These are phyloP conservation scores for Centrocercus urophasianus DNA, from an alignment of 2,113 vertebrate species.

Conservation along the genomic window DNA sequence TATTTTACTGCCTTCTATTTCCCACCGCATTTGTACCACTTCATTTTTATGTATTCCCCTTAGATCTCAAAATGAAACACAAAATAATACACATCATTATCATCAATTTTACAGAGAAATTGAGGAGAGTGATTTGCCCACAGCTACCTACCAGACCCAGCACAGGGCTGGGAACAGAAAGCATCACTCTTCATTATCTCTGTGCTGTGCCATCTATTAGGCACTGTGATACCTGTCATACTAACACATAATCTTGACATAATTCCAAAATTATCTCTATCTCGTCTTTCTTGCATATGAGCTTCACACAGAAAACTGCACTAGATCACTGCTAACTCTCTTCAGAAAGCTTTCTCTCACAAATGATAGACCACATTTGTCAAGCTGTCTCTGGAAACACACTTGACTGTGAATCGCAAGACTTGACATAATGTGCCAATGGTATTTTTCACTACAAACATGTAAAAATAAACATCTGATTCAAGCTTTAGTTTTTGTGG, in stretches of 20 bases:
- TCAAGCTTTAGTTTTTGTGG: neutral
- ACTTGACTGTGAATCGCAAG: neutral
- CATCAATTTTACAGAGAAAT: neutral
- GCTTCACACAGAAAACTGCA: neutral
- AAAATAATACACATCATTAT: conserved; percentile 17
- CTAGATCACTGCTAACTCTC: neutral
- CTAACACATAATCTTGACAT: conserved; percentile 25
- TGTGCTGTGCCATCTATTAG: neutral
- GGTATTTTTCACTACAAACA: neutral
- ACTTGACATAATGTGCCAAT: neutral
- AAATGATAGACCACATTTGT: neutral
- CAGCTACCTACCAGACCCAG: neutral
- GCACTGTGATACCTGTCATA: conserved; percentile 18
- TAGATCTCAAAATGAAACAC: conserved; percentile 4
- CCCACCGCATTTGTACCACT: neutral
- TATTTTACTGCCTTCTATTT: conserved; percentile 36
- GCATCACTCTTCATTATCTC: conserved; percentile 50
- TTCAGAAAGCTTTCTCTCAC: neutral
- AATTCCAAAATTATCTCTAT: conserved; percentile 35
- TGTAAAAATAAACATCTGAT: neutral
- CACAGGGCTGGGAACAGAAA: conserved; percentile 3
- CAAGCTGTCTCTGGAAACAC: neutral
- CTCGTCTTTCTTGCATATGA: neutral
- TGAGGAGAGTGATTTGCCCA: neutral
- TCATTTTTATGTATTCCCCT: neutral